Evolutionary conservation across 2,113 vertebrate genomes (phyloP).

Genomic region (Phylloscopus whistleri): DNA sequence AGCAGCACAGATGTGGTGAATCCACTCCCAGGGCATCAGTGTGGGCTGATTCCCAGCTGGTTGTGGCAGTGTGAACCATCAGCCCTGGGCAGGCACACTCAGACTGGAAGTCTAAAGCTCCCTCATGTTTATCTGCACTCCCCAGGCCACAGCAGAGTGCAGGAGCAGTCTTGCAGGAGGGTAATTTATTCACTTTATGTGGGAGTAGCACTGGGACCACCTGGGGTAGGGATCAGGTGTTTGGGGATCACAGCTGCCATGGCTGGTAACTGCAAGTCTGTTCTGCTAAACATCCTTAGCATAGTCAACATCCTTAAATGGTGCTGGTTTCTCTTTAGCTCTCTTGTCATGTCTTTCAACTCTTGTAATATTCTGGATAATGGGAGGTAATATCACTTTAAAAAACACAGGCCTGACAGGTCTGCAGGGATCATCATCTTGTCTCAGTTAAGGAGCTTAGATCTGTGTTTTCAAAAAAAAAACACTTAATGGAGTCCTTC

Average conservation of each 20-base stretch:
- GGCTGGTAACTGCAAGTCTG: background rate
- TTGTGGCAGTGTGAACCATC: background rate
- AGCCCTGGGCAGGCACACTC: background rate
- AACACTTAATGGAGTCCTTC: background rate
- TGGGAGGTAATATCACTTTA: background rate
- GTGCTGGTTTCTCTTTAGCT: background rate
- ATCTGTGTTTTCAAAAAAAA: slow-evolving; percentile 5
- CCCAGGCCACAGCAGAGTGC: background rate
- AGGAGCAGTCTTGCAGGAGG: background rate
- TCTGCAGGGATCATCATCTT: background rate
- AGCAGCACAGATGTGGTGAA: background rate
- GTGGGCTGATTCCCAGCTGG: background rate
- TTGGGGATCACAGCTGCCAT: background rate
- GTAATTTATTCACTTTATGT: background rate
- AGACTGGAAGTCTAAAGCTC: background rate
- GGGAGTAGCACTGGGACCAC: background rate
- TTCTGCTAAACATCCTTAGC: background rate
- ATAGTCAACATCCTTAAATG: background rate
- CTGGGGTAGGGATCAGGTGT: background rate
- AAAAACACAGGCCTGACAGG: background rate
- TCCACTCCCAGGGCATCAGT: background rate
- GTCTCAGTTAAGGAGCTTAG: background rate
- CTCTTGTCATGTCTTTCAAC: background rate
- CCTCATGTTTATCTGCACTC: background rate
- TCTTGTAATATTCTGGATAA: background rate